Evolutionary conservation across 2,888 invertebrate genomes (phyloP).

Genomic region (Stenurella melanura): DNA sequence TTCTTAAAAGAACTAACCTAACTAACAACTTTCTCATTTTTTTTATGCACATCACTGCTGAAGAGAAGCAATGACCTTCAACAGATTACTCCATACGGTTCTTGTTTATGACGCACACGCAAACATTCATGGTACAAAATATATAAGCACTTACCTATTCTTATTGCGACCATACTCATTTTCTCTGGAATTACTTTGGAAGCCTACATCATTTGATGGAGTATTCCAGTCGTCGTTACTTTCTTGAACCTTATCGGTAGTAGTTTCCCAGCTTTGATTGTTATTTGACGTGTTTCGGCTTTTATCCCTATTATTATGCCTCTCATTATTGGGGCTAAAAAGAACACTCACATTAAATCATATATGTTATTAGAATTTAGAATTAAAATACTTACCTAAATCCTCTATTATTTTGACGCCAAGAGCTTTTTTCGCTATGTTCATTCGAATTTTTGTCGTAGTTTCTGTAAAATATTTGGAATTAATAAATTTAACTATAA

Average conservation of each 20-base stretch:
- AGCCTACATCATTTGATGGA: conserved; percentile 43
- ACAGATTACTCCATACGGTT: no score
- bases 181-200: conserved; percentile 43
- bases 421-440: conserved; percentile 57
- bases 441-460: conserved; percentile 61
- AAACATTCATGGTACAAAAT: no score
- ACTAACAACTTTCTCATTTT: no score
- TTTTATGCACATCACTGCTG: no score
- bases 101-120: no score
- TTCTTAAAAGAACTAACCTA: no score
- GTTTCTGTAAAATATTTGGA: conserved; percentile 45
- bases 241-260: no score
- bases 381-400: conserved; percentile 58
- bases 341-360: not conserved
- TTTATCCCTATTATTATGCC: conserved; percentile 31
- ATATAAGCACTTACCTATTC: conserved; percentile 37
- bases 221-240: no score
- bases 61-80: no score
- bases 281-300: conserved; percentile 20
- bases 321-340: conserved; percentile 43
- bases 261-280: conserved; percentile 44
- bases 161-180: conserved; percentile 47
- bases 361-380: not conserved
- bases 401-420: conserved; percentile 64
- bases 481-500: not conserved